These are phyloP conservation scores for Pseudomyrmex sp. DNA, from an alignment of 1,140 invertebrate genomes.

Conservation along the genomic window DNA sequence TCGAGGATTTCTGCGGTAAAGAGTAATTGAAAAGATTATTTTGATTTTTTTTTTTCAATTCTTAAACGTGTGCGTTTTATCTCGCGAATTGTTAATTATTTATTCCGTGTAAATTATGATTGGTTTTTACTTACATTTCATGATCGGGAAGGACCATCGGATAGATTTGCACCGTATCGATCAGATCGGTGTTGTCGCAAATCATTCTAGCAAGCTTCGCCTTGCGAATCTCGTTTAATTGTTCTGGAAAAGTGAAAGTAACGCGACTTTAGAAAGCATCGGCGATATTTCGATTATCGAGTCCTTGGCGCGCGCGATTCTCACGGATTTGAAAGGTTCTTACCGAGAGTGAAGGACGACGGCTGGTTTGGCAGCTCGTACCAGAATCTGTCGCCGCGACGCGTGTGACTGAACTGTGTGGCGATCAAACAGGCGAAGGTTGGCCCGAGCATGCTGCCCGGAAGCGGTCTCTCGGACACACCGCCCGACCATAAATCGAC, in stretches of 20 bases:
- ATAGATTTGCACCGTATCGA: conserved; percentile 96
- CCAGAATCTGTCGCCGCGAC: conserved; percentile 98
- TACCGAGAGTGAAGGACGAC: conserved; percentile 93
- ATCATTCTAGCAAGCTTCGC: conserved; percentile 94
- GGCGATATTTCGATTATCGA: conserved; percentile 9
- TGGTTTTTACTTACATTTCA: conserved; percentile 90
- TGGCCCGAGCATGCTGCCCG: conserved; percentile 96
- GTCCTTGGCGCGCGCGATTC: conserved; percentile 20
- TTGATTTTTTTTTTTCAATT: neutral
- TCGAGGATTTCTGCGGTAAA: conserved; percentile 91
- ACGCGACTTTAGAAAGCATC: neutral
- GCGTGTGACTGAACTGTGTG: conserved; percentile 96
- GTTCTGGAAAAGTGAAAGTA: conserved; percentile 86
- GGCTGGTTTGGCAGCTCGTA: conserved; percentile 97
- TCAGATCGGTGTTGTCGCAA: conserved; percentile 97
- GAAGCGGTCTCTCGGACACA: conserved; percentile 94
- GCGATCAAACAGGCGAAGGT: conserved; percentile 98
- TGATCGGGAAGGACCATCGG: conserved; percentile 97
- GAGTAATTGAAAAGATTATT: conserved; percentile 70
- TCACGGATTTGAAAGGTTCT: conserved; percentile 66
- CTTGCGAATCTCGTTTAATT: conserved; percentile 96
- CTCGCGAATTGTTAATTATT: neutral
- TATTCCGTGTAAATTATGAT: neutral
- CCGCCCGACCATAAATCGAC: conserved; percentile 97
- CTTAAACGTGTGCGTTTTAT: neutral